A percentile compares a stretch with the other conserved stretches of the same genome.
Conservation (phyloP, 2,113 vertebrate species). For the Chloropsis hardwickii region DNA sequence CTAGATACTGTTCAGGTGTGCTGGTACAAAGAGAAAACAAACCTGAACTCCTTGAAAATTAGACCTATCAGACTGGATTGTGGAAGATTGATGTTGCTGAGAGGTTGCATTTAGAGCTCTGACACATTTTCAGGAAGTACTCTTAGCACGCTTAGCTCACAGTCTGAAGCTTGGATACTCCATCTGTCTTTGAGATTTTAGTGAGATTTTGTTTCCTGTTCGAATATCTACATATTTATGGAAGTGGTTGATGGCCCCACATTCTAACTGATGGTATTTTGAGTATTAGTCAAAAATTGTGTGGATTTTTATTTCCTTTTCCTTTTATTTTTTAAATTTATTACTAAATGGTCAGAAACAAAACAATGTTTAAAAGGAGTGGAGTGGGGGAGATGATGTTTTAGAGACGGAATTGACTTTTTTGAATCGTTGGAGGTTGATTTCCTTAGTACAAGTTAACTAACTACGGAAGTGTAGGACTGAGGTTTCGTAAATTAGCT, state of each 20-base stretch:
- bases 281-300: neutral
- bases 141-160: neutral
- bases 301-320: accelerated
- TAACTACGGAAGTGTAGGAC: accelerated
- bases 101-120: neutral
- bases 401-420: accelerated
- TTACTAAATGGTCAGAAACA: neutral
- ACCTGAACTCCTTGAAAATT: neutral
- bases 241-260: neutral
- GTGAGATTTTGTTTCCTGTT: neutral
- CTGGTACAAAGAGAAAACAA: neutral
- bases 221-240: neutral
- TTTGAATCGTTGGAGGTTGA: neutral
- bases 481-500: neutral
- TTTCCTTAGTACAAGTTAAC: neutral
- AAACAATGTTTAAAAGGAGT: neutral
- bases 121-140: neutral
- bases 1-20: neutral
- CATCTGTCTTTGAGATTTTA: neutral
- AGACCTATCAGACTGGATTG: accelerated
- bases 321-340: neutral
- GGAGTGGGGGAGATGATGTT: accelerated
- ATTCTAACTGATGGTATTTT: neutral
- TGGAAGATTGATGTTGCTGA: neutral
- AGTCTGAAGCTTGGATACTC: neutral